These are phyloP conservation scores for Hecatera dysodea DNA, from an alignment of 2,888 invertebrate species.

Conservation along the genomic window DNA sequence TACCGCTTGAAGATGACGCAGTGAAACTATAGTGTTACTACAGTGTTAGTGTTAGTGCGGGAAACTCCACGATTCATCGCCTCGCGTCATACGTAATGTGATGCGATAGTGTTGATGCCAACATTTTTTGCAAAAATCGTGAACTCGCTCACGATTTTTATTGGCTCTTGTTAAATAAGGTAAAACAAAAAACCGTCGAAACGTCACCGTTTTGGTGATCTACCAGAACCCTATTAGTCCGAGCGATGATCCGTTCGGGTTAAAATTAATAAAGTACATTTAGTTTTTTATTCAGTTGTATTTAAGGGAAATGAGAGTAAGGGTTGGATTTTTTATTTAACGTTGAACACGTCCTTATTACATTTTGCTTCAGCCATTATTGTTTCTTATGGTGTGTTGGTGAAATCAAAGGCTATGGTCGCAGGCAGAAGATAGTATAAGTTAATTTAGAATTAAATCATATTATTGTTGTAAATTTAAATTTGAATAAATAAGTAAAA, in stretches of 20 bases:
- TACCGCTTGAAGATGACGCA: conserved; percentile 19
- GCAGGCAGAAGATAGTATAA: no score
- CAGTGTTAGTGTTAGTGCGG: conserved; percentile 24
- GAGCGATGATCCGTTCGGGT: no score
- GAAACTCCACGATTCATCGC: neutral
- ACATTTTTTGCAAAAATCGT: conserved; percentile 45
- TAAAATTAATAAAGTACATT: neutral
- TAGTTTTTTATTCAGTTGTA: no score
- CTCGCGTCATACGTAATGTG: neutral
- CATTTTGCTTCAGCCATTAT: neutral
- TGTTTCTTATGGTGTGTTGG: neutral
- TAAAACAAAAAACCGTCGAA: neutral
- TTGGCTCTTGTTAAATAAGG: neutral
- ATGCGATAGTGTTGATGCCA: neutral
- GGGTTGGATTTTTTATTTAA: neutral
- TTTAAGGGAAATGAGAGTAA: no score
- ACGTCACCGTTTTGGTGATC: no score
- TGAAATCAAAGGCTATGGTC: neutral
- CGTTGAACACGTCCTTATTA: neutral
- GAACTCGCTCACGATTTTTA: conserved; percentile 41
- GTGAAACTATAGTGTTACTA: conserved; percentile 32
- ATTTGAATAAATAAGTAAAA: no score
- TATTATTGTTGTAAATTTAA: no score
- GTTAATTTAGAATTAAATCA: no score
- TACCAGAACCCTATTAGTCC: no score